A percentile compares a stretch with the other conserved stretches of the same genome.
Conservation (phyloP, 2,888 invertebrate species). For the Toxonevra muliebris region DNA sequence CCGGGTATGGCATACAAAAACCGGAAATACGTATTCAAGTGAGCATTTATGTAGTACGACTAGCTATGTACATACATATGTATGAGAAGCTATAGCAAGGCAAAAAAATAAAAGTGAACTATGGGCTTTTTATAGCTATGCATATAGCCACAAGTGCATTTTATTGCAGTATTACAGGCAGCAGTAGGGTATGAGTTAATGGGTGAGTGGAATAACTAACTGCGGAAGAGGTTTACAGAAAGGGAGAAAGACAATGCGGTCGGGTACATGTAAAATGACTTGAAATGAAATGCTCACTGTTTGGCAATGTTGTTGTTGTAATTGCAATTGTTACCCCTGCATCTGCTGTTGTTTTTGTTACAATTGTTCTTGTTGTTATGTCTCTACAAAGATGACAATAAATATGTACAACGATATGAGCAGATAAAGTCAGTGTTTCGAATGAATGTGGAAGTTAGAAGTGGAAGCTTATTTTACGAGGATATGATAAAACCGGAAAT, state of each 20-base stretch:
- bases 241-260: no score
- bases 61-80: not conserved
- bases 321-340: slow-evolving; percentile 20
- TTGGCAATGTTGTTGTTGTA: not conserved
- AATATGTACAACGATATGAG: slow-evolving; percentile 35
- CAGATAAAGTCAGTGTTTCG: slow-evolving; percentile 34
- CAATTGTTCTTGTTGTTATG: not conserved
- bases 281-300: no score
- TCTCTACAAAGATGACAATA: slow-evolving; percentile 5
- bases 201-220: not conserved
- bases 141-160: not conserved
- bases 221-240: slow-evolving; percentile 3
- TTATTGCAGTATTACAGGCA: not conserved
- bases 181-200: not conserved
- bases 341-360: not conserved
- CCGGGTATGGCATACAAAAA: slow-evolving; percentile 10
- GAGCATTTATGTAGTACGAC: slow-evolving; percentile 32
- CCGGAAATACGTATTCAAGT: slow-evolving; percentile 33
- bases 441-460: no score
- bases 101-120: not conserved
- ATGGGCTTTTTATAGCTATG: not conserved
- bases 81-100: not conserved
- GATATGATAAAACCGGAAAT: no score
- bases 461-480: no score
- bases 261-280: no score